These are phyloP conservation scores for Siniperca undulata DNA, from an alignment of 2,797 vertebrate species.

Conservation along the genomic window DNA sequence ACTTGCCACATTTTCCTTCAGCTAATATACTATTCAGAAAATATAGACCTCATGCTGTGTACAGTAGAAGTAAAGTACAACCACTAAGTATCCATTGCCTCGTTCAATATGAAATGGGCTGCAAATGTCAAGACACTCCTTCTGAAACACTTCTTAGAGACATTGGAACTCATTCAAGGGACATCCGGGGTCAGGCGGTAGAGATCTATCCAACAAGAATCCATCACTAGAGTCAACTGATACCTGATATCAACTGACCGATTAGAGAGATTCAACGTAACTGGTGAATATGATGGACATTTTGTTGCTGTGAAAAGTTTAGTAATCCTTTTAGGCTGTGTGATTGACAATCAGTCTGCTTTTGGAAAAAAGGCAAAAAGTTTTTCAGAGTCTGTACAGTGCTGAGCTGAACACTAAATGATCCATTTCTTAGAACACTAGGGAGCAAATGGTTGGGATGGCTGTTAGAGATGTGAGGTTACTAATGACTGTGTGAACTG, in stretches of 20 bases:
- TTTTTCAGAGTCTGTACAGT: not conserved
- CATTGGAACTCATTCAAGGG: not conserved
- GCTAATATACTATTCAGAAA: not conserved
- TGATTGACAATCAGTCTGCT: constrained; percentile 2
- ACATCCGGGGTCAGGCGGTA: not conserved
- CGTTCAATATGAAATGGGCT: not conserved
- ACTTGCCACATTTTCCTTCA: not conserved
- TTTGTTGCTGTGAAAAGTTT: not conserved
- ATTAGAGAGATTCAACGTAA: constrained; percentile 13
- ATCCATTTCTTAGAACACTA: not conserved
- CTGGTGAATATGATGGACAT: not conserved
- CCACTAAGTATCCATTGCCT: not conserved
- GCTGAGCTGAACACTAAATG: not conserved
- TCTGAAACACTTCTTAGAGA: not conserved
- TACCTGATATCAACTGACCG: not conserved
- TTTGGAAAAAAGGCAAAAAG: constrained; percentile 8
- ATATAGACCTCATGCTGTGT: not conserved
- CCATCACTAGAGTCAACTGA: not conserved
- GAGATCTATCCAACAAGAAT: not conserved
- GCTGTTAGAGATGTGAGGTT: constrained; percentile 16
- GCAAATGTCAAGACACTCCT: too few relatives aligned
- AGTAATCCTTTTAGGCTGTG: not conserved
- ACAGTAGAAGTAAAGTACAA: not conserved
- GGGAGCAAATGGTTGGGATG: not conserved
- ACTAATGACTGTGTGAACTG: constrained; percentile 7